A percentile compares a stretch with the other conserved stretches of the same genome.
Evolutionary conservation across 2,888 invertebrate genomes (phyloP).

Genomic region (Torymus texanus): DNA sequence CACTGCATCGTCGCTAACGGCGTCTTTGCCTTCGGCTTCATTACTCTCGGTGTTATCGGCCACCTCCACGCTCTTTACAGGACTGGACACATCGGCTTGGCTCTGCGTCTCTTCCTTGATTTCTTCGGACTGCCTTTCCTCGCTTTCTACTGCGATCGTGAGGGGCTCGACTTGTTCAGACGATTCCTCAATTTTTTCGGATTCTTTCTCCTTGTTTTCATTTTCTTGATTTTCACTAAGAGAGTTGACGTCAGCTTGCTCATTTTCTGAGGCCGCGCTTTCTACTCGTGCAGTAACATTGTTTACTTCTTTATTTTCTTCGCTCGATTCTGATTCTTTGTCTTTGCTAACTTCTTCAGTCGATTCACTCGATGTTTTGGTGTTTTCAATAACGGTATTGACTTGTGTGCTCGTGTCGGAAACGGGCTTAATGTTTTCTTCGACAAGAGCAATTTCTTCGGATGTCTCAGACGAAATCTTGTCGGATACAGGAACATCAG

Average conservation of each 20-base stretch:
- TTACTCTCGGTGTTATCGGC: constrained; percentile 34
- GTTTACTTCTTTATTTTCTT: constrained; percentile 47
- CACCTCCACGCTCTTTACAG: constrained; percentile 66
- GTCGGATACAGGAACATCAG: constrained; percentile 43
- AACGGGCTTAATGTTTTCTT: constrained; percentile 17
- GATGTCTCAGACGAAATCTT: constrained; percentile 44
- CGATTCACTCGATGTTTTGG: constrained; percentile 17
- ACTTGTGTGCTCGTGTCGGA: constrained; percentile 9
- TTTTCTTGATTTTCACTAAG: constrained; percentile 36
- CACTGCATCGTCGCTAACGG: constrained; percentile 61
- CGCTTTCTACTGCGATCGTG: constrained; percentile 30
- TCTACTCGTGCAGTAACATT: constrained; percentile 46
- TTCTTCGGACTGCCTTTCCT: constrained; percentile 38
- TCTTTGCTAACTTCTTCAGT: constrained; percentile 46
- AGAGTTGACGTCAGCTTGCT: constrained; percentile 1
- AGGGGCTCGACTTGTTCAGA: constrained; percentile 41
- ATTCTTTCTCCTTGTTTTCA: constrained; percentile 48
- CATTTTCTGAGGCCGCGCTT: constrained; percentile 14
- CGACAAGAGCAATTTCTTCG: constrained; percentile 7
- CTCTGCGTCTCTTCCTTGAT: constrained; percentile 62
- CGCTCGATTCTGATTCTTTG: constrained; percentile 28
- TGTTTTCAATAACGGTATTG: constrained; percentile 14
- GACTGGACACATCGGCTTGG: constrained; percentile 72
- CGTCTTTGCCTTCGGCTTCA: constrained; percentile 60
- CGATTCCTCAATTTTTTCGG: constrained; percentile 24